Conservation (phyloP, 1,140 invertebrate genomes). For the Matsumurasca onukii region DNA sequence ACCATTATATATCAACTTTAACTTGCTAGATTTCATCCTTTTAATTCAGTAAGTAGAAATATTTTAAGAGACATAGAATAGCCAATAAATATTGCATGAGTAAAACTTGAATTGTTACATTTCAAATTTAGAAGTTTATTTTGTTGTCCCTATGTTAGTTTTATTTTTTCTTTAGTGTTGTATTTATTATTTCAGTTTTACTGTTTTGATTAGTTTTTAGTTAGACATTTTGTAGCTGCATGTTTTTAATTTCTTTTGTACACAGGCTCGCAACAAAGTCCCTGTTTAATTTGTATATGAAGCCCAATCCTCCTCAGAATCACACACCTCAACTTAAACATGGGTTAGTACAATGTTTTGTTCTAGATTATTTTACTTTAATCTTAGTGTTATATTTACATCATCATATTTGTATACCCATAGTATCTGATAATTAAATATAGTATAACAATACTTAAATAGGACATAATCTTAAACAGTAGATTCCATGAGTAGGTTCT, state of each 20-base stretch:
- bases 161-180: background rate
- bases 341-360: conserved; percentile 51
- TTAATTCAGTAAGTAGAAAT: too few species aligned
- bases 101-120: too few species aligned
- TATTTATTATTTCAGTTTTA: background rate
- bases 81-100: too few species aligned
- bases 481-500: too few species aligned
- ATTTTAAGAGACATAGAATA: too few species aligned
- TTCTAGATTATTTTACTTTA: background rate
- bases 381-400: background rate
- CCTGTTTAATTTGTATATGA: conserved; percentile 59
- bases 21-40: too few species aligned
- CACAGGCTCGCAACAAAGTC: conserved; percentile 58
- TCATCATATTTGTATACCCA: too few species aligned
- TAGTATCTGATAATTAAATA: too few species aligned
- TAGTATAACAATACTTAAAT: too few species aligned
- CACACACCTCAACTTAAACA: conserved; percentile 49
- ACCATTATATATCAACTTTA: too few species aligned
- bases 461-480: too few species aligned
- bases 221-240: background rate
- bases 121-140: background rate
- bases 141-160: background rate
- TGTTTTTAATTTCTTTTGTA: conserved; percentile 17
- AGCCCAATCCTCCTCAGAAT: conserved; percentile 46
- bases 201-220: background rate